Percentiles rank a stretch among this genome's conserved stretches.
Evolutionary conservation across 2,888 invertebrate genomes (phyloP).

Genomic region (Mechanitis messenoides): DNA sequence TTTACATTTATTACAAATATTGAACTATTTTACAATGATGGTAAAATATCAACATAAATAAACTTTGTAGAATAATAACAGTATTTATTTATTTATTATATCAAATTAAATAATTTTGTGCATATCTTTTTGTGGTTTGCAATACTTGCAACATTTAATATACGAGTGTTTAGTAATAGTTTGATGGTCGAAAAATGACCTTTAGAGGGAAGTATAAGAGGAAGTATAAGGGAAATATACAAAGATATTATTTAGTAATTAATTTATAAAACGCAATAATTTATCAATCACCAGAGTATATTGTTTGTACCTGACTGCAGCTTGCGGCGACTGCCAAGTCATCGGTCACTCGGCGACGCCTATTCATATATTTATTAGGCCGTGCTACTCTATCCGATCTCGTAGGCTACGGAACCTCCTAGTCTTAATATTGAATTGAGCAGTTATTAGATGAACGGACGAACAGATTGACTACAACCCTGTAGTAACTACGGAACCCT

Average conservation of each 20-base stretch:
- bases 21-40: neutral
- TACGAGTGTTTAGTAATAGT: neutral
- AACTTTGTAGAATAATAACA: conserved; percentile 3
- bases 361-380: conserved; percentile 47
- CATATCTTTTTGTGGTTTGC: neutral
- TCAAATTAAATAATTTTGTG: neutral
- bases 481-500: conserved; percentile 66
- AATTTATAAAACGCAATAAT: neutral
- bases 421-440: conserved; percentile 69
- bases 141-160: neutral
- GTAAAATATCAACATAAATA: conserved; percentile 2
- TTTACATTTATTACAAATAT: neutral
- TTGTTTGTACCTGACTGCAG: neutral
- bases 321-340: neutral
- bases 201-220: conserved; percentile 3
- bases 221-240: conserved; percentile 3
- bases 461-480: conserved; percentile 69
- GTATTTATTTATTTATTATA: conserved; percentile 1
- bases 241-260: neutral
- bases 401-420: conserved; percentile 53
- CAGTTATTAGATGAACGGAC: conserved; percentile 69
- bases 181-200: neutral
- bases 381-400: conserved; percentile 52
- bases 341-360: conserved; percentile 27
- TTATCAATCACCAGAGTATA: neutral